phyloP scores from a whole-genome alignment of 1,140 invertebrate species.

The Aphelinus certus region DNA sequence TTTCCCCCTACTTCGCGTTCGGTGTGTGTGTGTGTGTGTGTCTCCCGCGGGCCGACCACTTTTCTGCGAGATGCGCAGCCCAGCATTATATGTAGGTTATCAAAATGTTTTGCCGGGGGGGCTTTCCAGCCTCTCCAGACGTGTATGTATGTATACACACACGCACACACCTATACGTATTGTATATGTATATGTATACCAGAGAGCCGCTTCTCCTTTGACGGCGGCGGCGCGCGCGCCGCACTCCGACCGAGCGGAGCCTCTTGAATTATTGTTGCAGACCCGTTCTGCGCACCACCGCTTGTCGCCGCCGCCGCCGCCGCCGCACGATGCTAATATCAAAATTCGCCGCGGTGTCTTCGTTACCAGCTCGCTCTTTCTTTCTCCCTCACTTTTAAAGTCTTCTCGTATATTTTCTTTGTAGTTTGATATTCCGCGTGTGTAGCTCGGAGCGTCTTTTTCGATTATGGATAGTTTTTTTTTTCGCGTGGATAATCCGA shows the following conservation, averaged over 20 bases:
- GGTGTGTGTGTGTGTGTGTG: neutral
- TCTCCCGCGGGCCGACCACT: neutral
- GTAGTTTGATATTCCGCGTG: no score
- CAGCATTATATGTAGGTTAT: conserved; percentile 34
- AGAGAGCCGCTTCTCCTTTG: neutral
- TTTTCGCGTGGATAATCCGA: no score
- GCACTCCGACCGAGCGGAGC: conserved; percentile 8
- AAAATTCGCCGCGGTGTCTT: conserved; percentile 1
- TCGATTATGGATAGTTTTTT: no score
- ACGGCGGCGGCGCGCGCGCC: neutral
- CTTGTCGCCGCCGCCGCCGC: neutral
- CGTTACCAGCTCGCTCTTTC: no score
- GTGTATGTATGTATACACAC: no score
- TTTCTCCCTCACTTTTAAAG: no score
- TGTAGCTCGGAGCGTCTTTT: no score
- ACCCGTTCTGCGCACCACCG: neutral
- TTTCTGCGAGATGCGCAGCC: conserved; percentile 5
- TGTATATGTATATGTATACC: neutral
- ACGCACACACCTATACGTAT: no score
- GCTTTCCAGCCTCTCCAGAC: no score
- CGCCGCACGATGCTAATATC: neutral
- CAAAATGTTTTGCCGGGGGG: conserved; percentile 35
- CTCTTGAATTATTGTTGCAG: conserved; percentile 30
- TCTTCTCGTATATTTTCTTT: no score
- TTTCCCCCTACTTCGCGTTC: neutral